A percentile compares a stretch with the other conserved stretches of the same genome.
phyloP scores from a whole-genome alignment of 2,888 invertebrate species.

The Acrocera orbiculus region DNA sequence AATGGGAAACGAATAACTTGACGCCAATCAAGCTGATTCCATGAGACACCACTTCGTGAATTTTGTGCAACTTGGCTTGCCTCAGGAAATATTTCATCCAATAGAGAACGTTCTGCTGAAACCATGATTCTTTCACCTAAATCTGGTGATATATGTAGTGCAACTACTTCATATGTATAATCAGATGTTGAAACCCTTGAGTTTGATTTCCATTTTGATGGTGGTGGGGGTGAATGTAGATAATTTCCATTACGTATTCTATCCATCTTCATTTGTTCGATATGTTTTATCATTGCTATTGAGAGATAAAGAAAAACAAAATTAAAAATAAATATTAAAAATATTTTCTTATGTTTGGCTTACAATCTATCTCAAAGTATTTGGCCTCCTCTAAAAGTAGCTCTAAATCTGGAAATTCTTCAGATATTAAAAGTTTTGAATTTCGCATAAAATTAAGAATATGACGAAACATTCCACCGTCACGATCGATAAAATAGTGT shows the following conservation, averaged over 20 bases:
- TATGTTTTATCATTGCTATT: conserved; percentile 54
- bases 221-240: conserved; percentile 31
- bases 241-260: conserved; percentile 41
- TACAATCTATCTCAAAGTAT: conserved; percentile 78
- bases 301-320: too few relatives aligned
- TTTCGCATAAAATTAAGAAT: conserved; percentile 93
- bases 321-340: neutral
- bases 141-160: conserved; percentile 64
- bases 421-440: conserved; percentile 69
- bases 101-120: conserved; percentile 57
- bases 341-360: conserved; percentile 29
- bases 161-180: conserved; percentile 55
- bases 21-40: conserved; percentile 65
- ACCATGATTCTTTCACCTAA: conserved; percentile 66
- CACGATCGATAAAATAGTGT: conserved; percentile 97
- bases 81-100: conserved; percentile 60
- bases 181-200: conserved; percentile 20
- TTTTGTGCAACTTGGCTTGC: conserved; percentile 58
- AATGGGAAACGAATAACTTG: conserved; percentile 72
- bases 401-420: conserved; percentile 72
- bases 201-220: conserved; percentile 23
- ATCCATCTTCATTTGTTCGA: conserved; percentile 56
- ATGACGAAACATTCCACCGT: conserved; percentile 94
- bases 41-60: conserved; percentile 57
- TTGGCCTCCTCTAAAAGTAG: conserved; percentile 77